These are phyloP conservation scores for Penaeus indicus DNA, from an alignment of 1,140 invertebrate genomes.

Conservation along the genomic window DNA sequence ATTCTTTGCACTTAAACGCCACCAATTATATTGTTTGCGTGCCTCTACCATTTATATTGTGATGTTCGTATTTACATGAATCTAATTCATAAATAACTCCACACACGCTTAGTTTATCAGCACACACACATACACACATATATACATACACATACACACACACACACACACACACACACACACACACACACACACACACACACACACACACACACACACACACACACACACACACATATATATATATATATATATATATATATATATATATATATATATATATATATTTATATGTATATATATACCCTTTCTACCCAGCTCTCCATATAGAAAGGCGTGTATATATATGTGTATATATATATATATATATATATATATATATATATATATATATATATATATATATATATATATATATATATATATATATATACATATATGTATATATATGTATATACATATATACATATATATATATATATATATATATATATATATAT, in stretches of 20 bases:
- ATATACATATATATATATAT: too few species aligned
- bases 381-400: rapidly evolving
- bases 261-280: neutral
- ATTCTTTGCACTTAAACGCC: too few species aligned
- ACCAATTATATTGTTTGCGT: too few species aligned
- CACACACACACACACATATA: neutral
- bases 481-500: too few species aligned
- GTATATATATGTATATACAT: too few species aligned
- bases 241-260: neutral
- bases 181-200: neutral
- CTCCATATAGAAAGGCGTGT: neutral
- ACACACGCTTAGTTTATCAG: too few species aligned
- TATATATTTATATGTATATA: constrained; percentile 17
- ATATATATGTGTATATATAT: too few species aligned
- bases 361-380: too few species aligned
- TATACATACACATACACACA: neutral
- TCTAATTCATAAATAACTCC: too few species aligned
- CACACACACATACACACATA: neutral
- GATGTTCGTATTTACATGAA: too few species aligned
- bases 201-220: neutral
- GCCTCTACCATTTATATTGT: too few species aligned
- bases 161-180: neutral
- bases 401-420: too few species aligned
- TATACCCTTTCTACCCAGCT: neutral
- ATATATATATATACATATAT: neutral